These are phyloP conservation scores for Strongylocentrotus purpuratus DNA, from an alignment of 35 echinoderm and acorn worm genomes.

Conservation along the genomic window DNA sequence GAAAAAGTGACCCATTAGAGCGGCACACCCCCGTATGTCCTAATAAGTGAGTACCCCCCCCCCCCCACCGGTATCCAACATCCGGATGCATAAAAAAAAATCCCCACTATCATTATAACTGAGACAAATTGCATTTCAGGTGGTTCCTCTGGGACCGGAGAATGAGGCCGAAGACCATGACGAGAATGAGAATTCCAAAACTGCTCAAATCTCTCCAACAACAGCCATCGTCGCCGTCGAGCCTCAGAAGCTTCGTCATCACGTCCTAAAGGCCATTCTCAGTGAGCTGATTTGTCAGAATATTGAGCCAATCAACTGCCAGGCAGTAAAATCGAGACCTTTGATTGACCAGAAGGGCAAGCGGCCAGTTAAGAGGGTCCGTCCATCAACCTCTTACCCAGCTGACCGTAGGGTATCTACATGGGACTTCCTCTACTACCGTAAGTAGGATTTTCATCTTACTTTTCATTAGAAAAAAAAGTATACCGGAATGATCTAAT, in stretches of 20 bases:
- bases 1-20: too few relatives aligned
- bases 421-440: not conserved
- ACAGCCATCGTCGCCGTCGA: not conserved
- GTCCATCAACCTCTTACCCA: not conserved
- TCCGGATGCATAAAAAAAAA: too few relatives aligned
- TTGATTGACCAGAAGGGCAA: too few relatives aligned
- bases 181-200: not conserved
- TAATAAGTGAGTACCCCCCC: too few relatives aligned
- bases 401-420: not conserved
- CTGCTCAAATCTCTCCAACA: not conserved
- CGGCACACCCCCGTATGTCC: too few relatives aligned
- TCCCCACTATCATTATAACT: too few relatives aligned
- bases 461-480: not conserved
- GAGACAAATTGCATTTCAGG: not conserved
- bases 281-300: too few relatives aligned
- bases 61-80: too few relatives aligned
- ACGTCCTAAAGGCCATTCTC: not conserved
- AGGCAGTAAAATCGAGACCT: too few relatives aligned
- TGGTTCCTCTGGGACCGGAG: not conserved
- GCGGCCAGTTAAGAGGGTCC: not conserved
- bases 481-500: not conserved
- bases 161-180: not conserved
- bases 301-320: too few relatives aligned
- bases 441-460: not conserved
- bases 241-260: not conserved